Percentiles rank a stretch among this genome's conserved stretches.
Conservation (phyloP, 2,113 vertebrate genomes). For the Callipepla squamata region DNA sequence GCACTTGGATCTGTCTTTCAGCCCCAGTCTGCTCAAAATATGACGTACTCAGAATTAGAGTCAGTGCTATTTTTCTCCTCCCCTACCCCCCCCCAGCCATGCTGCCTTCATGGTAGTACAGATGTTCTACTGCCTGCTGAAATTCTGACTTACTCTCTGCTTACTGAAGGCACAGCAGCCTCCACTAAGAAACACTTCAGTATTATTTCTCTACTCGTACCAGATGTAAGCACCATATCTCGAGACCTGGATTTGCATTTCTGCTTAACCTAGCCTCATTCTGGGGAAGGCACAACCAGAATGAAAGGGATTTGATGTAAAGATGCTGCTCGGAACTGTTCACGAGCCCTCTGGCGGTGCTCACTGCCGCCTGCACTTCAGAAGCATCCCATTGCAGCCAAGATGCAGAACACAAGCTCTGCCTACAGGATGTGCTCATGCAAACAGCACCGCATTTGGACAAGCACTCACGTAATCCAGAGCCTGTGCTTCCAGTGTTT, state of each 20-base stretch:
- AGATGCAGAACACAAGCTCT: background rate
- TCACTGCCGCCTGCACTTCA: background rate
- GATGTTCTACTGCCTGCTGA: background rate
- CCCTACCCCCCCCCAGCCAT: background rate
- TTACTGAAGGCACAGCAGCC: background rate
- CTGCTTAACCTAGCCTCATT: background rate
- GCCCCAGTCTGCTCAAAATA: background rate
- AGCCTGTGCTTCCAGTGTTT: background rate
- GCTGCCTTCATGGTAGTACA: background rate
- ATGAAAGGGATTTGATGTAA: fast-evolving
- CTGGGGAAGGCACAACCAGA: background rate
- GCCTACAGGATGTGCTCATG: background rate
- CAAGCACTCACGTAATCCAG: background rate
- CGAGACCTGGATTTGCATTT: background rate
- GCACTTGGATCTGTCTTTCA: background rate
- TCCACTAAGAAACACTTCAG: background rate
- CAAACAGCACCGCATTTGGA: fast-evolving
- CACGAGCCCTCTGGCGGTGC: slow-evolving; percentile 10
- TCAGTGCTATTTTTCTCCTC: fast-evolving
- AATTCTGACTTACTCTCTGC: background rate
- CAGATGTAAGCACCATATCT: background rate
- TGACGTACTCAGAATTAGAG: background rate
- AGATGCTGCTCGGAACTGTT: background rate
- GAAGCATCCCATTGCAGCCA: background rate
- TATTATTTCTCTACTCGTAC: background rate